Percentiles rank a stretch among this genome's conserved stretches.
phyloP scores from a whole-genome alignment of 2,797 vertebrate species.

The Syncerus caffer region DNA sequence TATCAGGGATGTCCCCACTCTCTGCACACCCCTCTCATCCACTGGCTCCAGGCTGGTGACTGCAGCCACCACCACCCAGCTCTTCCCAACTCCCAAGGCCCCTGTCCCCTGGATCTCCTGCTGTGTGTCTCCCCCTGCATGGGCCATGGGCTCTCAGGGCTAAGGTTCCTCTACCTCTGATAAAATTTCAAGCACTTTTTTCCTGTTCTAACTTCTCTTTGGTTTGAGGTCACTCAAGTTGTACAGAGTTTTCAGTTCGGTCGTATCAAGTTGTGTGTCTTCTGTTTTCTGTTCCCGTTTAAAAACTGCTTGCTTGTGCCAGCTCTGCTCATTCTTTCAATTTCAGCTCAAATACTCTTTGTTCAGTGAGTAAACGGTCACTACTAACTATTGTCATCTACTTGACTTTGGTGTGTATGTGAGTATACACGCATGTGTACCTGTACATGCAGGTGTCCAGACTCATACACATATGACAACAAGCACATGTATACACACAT shows the following conservation, averaged over 20 bases:
- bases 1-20: not conserved
- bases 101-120: too few species aligned
- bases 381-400: not conserved
- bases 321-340: accelerated
- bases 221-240: too few species aligned
- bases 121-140: not conserved
- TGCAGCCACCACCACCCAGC: not conserved
- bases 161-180: not conserved
- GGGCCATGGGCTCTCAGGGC: not conserved
- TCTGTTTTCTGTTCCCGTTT: accelerated
- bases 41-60: not conserved
- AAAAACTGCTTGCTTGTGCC: accelerated
- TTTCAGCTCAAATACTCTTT: too few species aligned
- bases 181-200: accelerated
- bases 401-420: not conserved
- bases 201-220: not conserved
- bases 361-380: too few species aligned
- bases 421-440: not conserved
- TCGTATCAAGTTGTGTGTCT: accelerated
- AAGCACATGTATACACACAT: accelerated
- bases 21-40: not conserved
- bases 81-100: not conserved
- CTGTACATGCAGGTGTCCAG: not conserved
- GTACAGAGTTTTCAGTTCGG: accelerated
- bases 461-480: not conserved